Conservation (phyloP, 2,888 invertebrate genomes). For the Tuta absoluta region DNA sequence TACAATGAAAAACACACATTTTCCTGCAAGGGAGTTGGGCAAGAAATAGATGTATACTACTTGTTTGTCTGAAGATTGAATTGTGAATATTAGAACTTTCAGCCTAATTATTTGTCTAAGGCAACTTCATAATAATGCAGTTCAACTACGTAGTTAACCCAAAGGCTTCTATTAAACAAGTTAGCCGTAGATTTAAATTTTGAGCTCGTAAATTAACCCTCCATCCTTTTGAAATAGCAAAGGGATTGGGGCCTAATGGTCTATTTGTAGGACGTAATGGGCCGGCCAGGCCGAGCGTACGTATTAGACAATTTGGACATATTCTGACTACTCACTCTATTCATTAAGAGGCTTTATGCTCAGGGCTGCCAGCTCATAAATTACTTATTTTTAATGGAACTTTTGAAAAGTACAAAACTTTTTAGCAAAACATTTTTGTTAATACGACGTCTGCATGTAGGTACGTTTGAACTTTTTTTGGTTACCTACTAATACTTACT, state of each 20-base stretch:
- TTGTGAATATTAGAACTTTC: constrained; percentile 56
- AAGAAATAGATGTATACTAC: too few species aligned
- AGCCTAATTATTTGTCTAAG: constrained; percentile 45
- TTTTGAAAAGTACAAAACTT: too few species aligned
- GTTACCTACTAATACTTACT: too few species aligned
- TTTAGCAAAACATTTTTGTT: too few species aligned
- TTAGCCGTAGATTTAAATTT: constrained; percentile 80
- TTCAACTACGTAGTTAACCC: constrained; percentile 75
- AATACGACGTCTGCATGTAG: too few species aligned
- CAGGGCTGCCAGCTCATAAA: too few species aligned
- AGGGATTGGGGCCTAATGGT: constrained; percentile 80
- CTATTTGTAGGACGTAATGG: constrained; percentile 80
- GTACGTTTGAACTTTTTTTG: too few species aligned
- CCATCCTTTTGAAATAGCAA: constrained; percentile 80
- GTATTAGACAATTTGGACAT: constrained; percentile 75
- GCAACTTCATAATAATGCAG: constrained; percentile 66
- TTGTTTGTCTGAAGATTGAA: constrained; percentile 56
- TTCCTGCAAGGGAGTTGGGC: too few species aligned
- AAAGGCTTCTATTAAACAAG: constrained; percentile 74
- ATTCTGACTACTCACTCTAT: constrained; percentile 68
- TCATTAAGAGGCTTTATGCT: constrained; percentile 52
- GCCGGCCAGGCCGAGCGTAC: constrained; percentile 71
- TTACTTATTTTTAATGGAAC: too few species aligned
- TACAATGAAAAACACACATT: too few species aligned
- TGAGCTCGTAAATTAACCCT: constrained; percentile 80